These are phyloP conservation scores for Anas capensis DNA, from an alignment of 2,797 vertebrate species.

Conservation along the genomic window DNA sequence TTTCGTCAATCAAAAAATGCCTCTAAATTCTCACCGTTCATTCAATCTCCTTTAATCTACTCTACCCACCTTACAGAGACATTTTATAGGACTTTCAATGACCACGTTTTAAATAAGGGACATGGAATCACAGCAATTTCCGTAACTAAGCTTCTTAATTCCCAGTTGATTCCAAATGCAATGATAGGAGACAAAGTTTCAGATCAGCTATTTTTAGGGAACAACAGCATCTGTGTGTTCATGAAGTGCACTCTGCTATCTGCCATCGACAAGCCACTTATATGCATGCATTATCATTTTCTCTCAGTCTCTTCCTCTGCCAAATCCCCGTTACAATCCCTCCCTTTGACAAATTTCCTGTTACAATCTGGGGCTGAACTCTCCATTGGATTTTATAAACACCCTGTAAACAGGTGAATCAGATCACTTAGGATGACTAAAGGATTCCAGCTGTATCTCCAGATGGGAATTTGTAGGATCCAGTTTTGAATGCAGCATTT, in stretches of 20 bases:
- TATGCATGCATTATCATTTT: not conserved
- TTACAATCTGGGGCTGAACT: not conserved
- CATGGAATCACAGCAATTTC: not conserved
- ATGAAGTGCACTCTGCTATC: not conserved
- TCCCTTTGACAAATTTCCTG: conserved; percentile 22
- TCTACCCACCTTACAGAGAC: not conserved
- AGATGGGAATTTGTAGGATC: not conserved
- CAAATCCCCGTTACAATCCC: conserved; percentile 8
- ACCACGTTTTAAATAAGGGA: not conserved
- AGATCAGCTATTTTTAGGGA: not conserved
- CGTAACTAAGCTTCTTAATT: not conserved
- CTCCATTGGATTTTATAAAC: not conserved
- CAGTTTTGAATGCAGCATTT: not conserved
- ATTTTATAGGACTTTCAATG: not conserved
- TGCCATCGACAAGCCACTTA: not conserved
- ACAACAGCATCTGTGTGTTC: not conserved
- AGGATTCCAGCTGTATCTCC: conserved; percentile 13
- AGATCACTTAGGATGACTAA: conserved; percentile 41
- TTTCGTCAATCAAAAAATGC: not conserved
- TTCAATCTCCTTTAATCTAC: not conserved
- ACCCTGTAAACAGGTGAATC: conserved; percentile 10
- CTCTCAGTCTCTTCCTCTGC: not conserved
- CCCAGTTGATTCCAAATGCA: not conserved
- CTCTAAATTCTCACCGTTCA: not conserved
- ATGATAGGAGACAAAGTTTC: not conserved